Evolutionary conservation across 2,888 invertebrate species (phyloP).

Genomic region (Melinaea marsaeus): DNA sequence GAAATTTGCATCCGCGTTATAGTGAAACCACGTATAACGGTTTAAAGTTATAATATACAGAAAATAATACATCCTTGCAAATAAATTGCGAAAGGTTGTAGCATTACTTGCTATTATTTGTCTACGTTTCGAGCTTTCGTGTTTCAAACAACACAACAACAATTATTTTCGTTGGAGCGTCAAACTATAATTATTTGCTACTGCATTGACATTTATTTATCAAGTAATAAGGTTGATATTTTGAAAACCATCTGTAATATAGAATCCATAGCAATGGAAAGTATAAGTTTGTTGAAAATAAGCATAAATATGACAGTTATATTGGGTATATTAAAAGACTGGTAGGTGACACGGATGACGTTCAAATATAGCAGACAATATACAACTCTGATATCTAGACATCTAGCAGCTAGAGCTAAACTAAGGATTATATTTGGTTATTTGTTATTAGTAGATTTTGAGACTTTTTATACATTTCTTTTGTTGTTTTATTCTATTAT

Average conservation of each 20-base stretch:
- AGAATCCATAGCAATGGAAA: constrained; percentile 5
- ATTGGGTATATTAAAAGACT: constrained; percentile 33
- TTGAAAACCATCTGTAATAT: neutral
- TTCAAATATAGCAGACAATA: constrained; percentile 20
- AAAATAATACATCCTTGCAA: too few species aligned
- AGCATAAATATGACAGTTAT: constrained; percentile 31
- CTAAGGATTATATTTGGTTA: neutral
- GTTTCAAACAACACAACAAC: neutral
- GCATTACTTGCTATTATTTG: neutral
- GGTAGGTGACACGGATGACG: constrained; percentile 23
- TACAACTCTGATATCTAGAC: constrained; percentile 11
- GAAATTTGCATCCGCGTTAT: too few species aligned
- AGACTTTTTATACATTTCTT: too few species aligned
- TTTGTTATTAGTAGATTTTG: too few species aligned
- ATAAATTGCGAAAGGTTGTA: too few species aligned
- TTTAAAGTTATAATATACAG: too few species aligned
- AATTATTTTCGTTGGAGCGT: neutral
- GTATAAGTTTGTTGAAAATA: constrained; percentile 30
- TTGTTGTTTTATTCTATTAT: too few species aligned
- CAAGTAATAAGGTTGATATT: constrained; percentile 7
- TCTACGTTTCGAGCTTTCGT: neutral
- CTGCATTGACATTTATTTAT: neutral
- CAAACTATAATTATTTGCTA: neutral
- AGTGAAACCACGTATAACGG: too few species aligned
- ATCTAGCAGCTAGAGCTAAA: neutral